These are phyloP conservation scores for Ondatra zibethicus DNA, from an alignment of 2,113 vertebrate genomes.

Conservation along the genomic window DNA sequence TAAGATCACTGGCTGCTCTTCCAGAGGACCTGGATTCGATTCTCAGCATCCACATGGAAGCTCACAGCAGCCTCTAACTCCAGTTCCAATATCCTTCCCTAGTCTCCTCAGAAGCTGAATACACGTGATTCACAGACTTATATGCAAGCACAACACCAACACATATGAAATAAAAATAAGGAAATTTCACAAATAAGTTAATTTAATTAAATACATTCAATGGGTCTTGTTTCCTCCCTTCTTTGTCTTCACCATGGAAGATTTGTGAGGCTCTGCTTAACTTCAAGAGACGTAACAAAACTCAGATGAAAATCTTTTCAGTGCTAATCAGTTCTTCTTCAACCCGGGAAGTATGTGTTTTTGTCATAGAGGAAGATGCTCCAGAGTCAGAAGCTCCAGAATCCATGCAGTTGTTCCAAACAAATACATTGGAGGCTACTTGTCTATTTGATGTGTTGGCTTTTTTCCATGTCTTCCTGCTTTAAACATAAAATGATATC, in stretches of 20 bases:
- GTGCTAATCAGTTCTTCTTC: background rate
- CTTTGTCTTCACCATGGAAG: background rate
- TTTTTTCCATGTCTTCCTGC: background rate
- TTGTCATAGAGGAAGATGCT: background rate
- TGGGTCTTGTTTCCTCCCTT: background rate
- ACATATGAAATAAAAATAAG: background rate
- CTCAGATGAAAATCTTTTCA: background rate
- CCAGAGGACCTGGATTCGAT: background rate
- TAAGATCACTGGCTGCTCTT: background rate
- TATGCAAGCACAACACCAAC: background rate
- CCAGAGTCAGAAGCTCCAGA: background rate
- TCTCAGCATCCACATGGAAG: background rate
- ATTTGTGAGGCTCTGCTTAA: background rate
- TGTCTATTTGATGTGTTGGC: background rate
- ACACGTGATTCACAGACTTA: background rate
- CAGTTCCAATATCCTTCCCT: background rate
- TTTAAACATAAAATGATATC: slow-evolving; percentile 6
- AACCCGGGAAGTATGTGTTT: background rate
- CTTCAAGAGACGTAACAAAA: slow-evolving; percentile 27
- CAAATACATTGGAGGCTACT: background rate
- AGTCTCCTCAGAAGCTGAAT: background rate
- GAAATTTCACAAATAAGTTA: background rate
- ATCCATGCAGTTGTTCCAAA: background rate
- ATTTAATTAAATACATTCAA: background rate
- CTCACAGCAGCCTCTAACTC: background rate